Base-by-base conservation (phyloP, 1,140 invertebrate species). In the Rhynchophorus ferrugineus region DNA sequence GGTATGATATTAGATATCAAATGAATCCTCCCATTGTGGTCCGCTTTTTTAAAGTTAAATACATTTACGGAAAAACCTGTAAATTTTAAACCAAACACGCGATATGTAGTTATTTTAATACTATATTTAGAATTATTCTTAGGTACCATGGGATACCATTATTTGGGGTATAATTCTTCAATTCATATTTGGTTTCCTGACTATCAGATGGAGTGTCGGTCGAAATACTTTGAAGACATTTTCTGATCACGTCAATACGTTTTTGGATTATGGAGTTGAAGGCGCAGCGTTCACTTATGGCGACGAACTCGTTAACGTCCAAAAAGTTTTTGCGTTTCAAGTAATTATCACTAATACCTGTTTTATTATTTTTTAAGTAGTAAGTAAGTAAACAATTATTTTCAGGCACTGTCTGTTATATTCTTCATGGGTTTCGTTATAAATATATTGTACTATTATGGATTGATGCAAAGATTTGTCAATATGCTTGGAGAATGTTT, bases 371-470 rank as follows among this genome's bases (percentile, higher is more conserved):
- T n/a, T n/a, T 18, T 11, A 33, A 13, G 35, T 37, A 19, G 6
- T 11, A 14, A 11, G 6, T 38, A 16, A n/a, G 6, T 5, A n/a
- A 16, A 33, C 14, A 33, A 33, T 29, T 42, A 51, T 36, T 73
- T 76, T 37, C 67, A 90, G 87, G 77, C 82, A 0, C 69, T 94
- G 13, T 82, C 89, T 0, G 87, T 92, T 0, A 90, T 95, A 41
- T 91, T 90, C 71, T 95, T 94, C 75, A 87, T 95, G 64, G 87
- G 87, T 62, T 91, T 93, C 68, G 71, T 88, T 51, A 84, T 94
- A 9, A 85, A 89, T 61, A 78, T 96, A 8, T 69, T 95, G 8
- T 95, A 91, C 70, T 92, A 93, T 70, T 79, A 82, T 67, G 92
- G 91, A 3, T 75, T 81, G 0, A 86, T 97, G 81, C 91, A 95